These are phyloP conservation scores for Conomelus anceps DNA, from an alignment of 2,888 invertebrate genomes.

Conservation along the genomic window DNA sequence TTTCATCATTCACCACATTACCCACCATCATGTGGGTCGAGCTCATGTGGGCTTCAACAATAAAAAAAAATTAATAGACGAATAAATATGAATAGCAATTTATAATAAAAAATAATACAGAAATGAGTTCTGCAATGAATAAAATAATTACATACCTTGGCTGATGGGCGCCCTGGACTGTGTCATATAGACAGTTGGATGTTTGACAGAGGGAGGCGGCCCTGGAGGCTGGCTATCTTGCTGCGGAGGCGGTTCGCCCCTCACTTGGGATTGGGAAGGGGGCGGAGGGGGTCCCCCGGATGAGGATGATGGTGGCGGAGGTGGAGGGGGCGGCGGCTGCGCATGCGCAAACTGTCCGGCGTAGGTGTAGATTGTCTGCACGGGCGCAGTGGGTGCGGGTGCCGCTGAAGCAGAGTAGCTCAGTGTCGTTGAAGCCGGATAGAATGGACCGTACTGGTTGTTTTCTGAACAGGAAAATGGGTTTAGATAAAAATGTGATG, in stretches of 20 bases:
- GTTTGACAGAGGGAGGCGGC: constrained; percentile 21
- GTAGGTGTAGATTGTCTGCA: constrained; percentile 50
- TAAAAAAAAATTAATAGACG: too few relatives aligned
- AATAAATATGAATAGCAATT: too few relatives aligned
- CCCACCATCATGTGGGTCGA: too few relatives aligned
- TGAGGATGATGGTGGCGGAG: constrained; percentile 21
- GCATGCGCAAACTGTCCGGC: constrained; percentile 45
- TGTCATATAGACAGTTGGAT: constrained; percentile 27
- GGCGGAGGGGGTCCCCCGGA: not conserved
- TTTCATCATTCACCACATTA: too few relatives aligned
- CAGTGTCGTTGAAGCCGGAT: constrained; percentile 20
- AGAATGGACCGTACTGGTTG: constrained; percentile 22
- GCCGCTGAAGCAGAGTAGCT: constrained; percentile 24
- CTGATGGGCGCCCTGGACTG: constrained; percentile 23
- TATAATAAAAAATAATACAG: not conserved
- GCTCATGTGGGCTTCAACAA: too few relatives aligned
- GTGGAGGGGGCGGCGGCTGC: constrained; percentile 42
- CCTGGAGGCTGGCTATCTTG: constrained; percentile 7
- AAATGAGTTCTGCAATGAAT: not conserved
- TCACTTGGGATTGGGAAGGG: constrained; percentile 39
- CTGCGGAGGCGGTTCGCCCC: constrained; percentile 40
- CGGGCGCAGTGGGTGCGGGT: constrained; percentile 13
- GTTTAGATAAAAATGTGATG: too few relatives aligned
- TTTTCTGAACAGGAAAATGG: constrained; percentile 19
- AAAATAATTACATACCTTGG: constrained; percentile 14